A percentile compares a stretch with the other conserved stretches of the same genome.
phyloP scores from a whole-genome alignment of 2,113 vertebrate genomes.

The Leucoraja erinaceus region DNA sequence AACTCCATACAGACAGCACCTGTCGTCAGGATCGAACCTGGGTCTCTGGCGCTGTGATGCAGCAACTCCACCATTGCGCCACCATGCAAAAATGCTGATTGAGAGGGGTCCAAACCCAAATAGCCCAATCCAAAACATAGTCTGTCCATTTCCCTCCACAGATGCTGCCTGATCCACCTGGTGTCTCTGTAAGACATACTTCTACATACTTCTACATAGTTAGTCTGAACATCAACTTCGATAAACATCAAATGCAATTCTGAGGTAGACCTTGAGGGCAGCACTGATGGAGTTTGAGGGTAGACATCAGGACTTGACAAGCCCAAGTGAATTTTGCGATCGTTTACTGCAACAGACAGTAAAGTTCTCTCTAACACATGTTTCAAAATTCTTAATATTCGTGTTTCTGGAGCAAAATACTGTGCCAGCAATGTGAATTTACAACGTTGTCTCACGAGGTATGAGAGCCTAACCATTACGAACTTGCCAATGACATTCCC shows the following conservation, averaged over 20 bases:
- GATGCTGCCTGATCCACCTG: too few species aligned
- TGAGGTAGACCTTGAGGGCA: not conserved
- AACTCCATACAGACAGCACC: too few species aligned
- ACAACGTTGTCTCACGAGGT: not conserved
- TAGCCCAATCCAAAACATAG: too few species aligned
- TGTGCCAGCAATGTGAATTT: not conserved
- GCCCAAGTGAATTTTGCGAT: not conserved
- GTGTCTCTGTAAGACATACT: too few species aligned
- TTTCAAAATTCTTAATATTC: not conserved
- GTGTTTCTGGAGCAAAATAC: too few species aligned
- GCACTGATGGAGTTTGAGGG: not conserved
- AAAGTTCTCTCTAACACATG: not conserved
- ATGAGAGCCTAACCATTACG: too few species aligned
- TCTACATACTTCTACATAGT: not conserved
- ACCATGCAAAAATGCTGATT: too few species aligned
- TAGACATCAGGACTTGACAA: not conserved
- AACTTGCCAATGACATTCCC: not conserved
- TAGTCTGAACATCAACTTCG: not conserved
- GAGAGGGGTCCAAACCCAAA: too few species aligned
- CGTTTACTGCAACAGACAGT: not conserved
- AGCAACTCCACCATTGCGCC: too few species aligned
- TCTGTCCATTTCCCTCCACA: too few species aligned
- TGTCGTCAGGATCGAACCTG: too few species aligned
- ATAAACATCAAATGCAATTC: not conserved
- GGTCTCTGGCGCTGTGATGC: too few species aligned